Evolutionary conservation across 2,113 vertebrate species (phyloP).

Genomic region (Sinosuthora webbiana): DNA sequence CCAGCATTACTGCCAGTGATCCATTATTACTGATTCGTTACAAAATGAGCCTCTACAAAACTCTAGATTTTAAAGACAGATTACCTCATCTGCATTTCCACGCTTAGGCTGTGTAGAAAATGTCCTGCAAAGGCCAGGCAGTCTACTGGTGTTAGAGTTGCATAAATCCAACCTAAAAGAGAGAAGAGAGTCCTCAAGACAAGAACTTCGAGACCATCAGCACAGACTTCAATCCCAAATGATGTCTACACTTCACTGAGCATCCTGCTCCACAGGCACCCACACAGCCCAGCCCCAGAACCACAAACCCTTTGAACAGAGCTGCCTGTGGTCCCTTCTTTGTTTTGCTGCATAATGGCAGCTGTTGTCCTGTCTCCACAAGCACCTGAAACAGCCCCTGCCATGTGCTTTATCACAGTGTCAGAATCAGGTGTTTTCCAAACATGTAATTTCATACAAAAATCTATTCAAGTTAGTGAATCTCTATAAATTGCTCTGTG

Average conservation of each 20-base stretch:
- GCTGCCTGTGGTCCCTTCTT: neutral
- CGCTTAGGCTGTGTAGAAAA: slow-evolving; percentile 93
- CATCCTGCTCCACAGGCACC: neutral
- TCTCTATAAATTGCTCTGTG: neutral
- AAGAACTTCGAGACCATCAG: neutral
- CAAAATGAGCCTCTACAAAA: neutral
- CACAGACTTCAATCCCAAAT: neutral
- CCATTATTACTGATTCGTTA: neutral
- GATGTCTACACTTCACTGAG: neutral
- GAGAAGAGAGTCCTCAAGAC: neutral
- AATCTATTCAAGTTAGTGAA: neutral
- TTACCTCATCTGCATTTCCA: slow-evolving; percentile 99
- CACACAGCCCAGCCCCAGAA: neutral
- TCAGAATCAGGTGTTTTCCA: neutral
- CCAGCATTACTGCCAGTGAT: neutral
- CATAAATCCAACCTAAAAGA: slow-evolving; percentile 93
- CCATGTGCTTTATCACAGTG: neutral
- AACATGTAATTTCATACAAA: neutral
- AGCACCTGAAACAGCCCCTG: neutral
- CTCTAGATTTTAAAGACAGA: neutral
- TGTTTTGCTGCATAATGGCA: neutral
- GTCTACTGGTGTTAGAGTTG: slow-evolving; percentile 94
- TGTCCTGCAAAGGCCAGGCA: slow-evolving; percentile 94
- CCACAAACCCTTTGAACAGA: neutral
- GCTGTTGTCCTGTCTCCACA: neutral